A percentile compares a stretch with the other conserved stretches of the same genome.
These are phyloP conservation scores for Girardinus metallicus DNA, from an alignment of 2,797 vertebrate species.

Conservation along the genomic window DNA sequence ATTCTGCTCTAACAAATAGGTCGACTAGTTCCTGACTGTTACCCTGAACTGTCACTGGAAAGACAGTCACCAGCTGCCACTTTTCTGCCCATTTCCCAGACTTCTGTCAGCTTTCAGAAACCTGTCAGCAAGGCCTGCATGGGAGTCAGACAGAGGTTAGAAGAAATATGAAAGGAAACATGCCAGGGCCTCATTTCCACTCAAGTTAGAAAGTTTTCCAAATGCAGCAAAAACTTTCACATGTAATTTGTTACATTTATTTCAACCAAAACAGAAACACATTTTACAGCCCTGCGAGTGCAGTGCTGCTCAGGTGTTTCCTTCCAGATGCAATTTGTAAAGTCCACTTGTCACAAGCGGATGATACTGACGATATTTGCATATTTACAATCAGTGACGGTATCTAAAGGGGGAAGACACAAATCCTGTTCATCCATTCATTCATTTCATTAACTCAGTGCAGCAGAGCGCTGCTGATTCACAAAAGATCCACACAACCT, in stretches of 20 bases:
- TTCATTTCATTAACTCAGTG: conserved; percentile 1
- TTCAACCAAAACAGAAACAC: neutral
- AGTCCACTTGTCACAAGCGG: neutral
- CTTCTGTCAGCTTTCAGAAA: conserved; percentile 21
- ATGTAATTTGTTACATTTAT: neutral
- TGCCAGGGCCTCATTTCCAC: neutral
- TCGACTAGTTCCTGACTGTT: conserved; percentile 36
- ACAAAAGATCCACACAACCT: neutral
- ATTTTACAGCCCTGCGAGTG: neutral
- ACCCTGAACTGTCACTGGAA: conserved; percentile 34
- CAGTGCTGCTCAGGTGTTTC: conserved; percentile 1
- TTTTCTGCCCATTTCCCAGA: conserved; percentile 21
- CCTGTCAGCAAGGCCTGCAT: conserved; percentile 24
- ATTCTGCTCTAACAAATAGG: conserved; percentile 28
- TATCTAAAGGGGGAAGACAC: neutral
- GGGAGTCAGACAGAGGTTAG: conserved; percentile 1
- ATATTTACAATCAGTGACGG: conserved; percentile 1
- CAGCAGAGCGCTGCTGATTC: neutral
- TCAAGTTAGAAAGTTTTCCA: conserved; percentile 2
- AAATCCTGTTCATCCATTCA: conserved; percentile 1
- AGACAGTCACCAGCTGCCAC: conserved; percentile 43
- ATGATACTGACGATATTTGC: neutral
- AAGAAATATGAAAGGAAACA: conserved; percentile 7
- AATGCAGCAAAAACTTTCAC: neutral
- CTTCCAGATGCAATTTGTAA: neutral